Conservation (phyloP, 2,113 vertebrate genomes). For the Cervus canadensis region DNA sequence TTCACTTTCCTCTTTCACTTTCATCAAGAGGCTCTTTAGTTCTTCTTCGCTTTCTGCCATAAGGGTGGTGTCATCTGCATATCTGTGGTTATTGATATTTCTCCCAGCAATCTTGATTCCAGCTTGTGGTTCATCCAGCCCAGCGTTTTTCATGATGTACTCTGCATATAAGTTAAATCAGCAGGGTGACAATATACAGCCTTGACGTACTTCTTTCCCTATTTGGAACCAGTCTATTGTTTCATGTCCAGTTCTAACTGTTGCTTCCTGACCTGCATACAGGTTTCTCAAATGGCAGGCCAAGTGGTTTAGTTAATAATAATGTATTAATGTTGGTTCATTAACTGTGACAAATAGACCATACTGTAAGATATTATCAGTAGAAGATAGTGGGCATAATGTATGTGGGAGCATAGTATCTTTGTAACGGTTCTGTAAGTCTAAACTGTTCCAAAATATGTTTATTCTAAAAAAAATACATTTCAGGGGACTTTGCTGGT, state of each 20-base stretch:
- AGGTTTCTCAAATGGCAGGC: background rate
- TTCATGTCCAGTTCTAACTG: background rate
- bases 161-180: background rate
- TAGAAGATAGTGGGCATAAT: background rate
- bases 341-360: background rate
- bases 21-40: background rate
- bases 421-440: background rate
- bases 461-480: constrained; percentile 8
- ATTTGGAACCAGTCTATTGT: background rate
- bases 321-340: background rate
- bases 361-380: background rate
- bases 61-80: background rate
- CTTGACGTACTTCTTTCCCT: too few relatives aligned
- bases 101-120: background rate
- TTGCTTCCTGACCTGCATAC: background rate
- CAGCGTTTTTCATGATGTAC: background rate
- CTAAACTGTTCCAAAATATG: background rate
- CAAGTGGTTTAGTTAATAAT: background rate
- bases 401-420: background rate
- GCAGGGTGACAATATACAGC: background rate
- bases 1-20: background rate
- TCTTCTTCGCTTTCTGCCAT: background rate
- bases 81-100: background rate
- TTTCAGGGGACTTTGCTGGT: background rate
- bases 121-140: background rate